Evolutionary conservation across 2,113 vertebrate species (phyloP), one percentile per base, ranked within the genome.

Genomic region (Sitta europaea): DNA sequence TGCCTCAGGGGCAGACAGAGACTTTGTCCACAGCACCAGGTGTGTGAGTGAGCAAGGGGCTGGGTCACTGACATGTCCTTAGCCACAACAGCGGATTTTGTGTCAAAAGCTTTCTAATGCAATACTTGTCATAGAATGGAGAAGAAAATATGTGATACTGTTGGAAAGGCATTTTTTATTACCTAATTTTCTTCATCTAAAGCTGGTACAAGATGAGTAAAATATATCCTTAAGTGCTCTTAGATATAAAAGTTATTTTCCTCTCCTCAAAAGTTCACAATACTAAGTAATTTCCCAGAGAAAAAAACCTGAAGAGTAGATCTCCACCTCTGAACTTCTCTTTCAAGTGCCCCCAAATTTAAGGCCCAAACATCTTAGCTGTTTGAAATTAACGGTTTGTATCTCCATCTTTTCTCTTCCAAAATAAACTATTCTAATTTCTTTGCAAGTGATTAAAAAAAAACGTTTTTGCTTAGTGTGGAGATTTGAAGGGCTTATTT

Each of bases 101-200:
- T 35, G 36, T 59, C 40, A 50, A 20, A 68, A 28, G 5, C 12
- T 54, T 23, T 19, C 11, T n/a, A 21, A 28, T 14, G 11, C 40
- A 28, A 35, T 68, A 17, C 5, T 67, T 0, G 0, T 23, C 14
- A 19, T 4, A 59, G 33, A 62, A 40, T 21, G 9, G 8, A 38
- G 47, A 54, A 68, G 45, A 21, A 51, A 57, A 63, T 31, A 25
- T 0, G 1, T 55, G 36, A 47, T 28, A 33, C 31, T n/a, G n/a
- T 20, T 43, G 15, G 43, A 90, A 58, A 84, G 3, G 4, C 2
- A 19, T 67, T 48, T 57, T 42, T 4, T 25, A 10, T 68, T 8
- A 6, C 23, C 59, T 54, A 35, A 18, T n/a, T 70, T 70, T 76
- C 7, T 48, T 72, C 6, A 11, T 68, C 59, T 59, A 14, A 31